Evolutionary conservation across 2,888 invertebrate genomes (phyloP).

Genomic region (Asteroscopus sphinx): DNA sequence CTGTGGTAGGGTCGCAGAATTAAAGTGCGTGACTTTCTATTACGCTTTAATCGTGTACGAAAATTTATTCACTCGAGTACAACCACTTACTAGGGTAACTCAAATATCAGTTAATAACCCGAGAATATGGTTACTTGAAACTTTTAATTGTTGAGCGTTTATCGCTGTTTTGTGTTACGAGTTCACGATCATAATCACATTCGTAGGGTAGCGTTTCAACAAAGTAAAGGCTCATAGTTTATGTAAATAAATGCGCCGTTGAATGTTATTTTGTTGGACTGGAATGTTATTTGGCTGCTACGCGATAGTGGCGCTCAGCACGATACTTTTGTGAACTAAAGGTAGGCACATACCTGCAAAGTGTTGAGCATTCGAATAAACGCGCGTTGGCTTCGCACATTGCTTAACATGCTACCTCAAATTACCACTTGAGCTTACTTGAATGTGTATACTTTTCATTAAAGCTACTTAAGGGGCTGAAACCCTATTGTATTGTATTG

Average conservation of each 20-base stretch:
- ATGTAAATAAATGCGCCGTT: conserved; percentile 38
- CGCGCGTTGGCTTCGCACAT: conserved; percentile 12
- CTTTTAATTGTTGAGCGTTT: conserved; percentile 77
- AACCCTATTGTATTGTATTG: too few species aligned
- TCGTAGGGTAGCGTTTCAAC: conserved; percentile 32
- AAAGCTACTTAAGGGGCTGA: too few species aligned
- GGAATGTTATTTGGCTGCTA: conserved; percentile 18
- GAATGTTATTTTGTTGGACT: conserved; percentile 17
- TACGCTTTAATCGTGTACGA: conserved; percentile 73
- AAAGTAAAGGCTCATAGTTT: conserved; percentile 26
- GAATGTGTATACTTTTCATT: too few species aligned
- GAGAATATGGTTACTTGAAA: conserved; percentile 77
- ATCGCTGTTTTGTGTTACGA: conserved; percentile 66
- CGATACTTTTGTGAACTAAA: conserved; percentile 13
- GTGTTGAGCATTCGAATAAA: not conserved
- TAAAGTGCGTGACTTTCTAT: conserved; percentile 57
- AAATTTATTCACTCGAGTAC: conserved; percentile 74
- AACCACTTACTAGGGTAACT: conserved; percentile 50
- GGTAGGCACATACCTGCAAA: conserved; percentile 8
- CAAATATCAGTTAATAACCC: conserved; percentile 77
- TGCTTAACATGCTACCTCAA: not conserved
- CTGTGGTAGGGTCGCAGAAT: conserved; percentile 60
- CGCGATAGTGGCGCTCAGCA: conserved; percentile 16
- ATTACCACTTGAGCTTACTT: too few species aligned
- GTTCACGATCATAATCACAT: conserved; percentile 57